These are phyloP conservation scores for Lanius collurio DNA, from an alignment of 2,113 vertebrate species.

Conservation along the genomic window DNA sequence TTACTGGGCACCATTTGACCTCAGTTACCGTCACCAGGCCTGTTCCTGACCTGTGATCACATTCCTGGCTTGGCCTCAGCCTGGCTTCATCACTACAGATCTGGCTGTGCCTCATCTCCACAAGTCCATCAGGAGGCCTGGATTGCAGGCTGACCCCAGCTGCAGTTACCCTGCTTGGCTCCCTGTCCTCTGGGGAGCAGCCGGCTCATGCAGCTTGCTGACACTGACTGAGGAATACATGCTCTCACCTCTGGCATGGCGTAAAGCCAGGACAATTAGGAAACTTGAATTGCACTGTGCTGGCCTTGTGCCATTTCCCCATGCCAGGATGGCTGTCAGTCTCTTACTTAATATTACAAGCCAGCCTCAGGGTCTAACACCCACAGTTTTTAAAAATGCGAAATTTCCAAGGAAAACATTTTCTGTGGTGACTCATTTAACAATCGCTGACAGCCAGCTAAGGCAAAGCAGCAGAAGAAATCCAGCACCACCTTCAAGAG, in stretches of 20 bases:
- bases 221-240: neutral
- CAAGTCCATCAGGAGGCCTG: neutral
- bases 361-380: neutral
- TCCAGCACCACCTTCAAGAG: neutral
- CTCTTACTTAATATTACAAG: neutral
- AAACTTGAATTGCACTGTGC: neutral
- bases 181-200: neutral
- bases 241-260: neutral
- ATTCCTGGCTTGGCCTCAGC: neutral
- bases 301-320: neutral
- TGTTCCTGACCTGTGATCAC: neutral
- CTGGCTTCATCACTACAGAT: neutral
- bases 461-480: neutral
- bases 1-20: neutral
- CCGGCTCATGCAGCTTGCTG: fast-evolving
- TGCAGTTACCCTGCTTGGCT: neutral
- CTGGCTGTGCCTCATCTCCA: neutral
- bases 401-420: fast-evolving
- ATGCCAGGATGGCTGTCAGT: neutral
- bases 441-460: neutral
- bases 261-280: neutral
- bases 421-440: neutral
- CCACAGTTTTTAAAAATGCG: neutral
- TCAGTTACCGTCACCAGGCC: neutral
- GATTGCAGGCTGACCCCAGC: neutral